Evolutionary conservation across 2,888 invertebrate genomes (phyloP), one percentile per base, ranked within the genome.

Genomic region (Torymus texanus): DNA sequence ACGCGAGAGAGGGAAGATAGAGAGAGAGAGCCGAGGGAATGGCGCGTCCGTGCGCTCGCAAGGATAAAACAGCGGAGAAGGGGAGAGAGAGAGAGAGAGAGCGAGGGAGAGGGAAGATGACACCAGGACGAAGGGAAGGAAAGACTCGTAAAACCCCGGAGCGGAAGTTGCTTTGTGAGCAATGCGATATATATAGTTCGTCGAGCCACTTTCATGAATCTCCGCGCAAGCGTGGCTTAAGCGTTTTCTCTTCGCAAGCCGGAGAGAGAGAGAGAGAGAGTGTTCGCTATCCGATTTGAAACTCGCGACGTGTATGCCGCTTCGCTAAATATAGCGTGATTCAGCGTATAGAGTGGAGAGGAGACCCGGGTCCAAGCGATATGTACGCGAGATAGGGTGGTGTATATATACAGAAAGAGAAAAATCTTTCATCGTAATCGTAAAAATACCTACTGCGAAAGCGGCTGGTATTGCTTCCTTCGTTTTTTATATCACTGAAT

Each of bases 121-220:
- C 78, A 76, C 80, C 79, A 77, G 77, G 74, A 81, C 72, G 78
- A 82, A 79, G 80, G 79, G 82, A 82, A 71, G 82, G 79, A 82
- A 80, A 82, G 76, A 67, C 78, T 84, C 84, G 78, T 84, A 84
- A 84, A 82, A 83, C 78, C 81, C 79, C 67, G 79, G 75, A 75
- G 82, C 83, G 83, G 84, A 84, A 84, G 84, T 84, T 78, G 81
- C 81, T 77, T 77, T 79, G 76, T 74, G 73, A 77, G 79, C 73
- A 79, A 77, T 74, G 74, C 70, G 74, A 77, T 77, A 74, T 76
- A 73, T 73, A 78, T 74, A 78, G 67, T 55, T 62, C 73, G 10
- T 50, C 41, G 78, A 79, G 75, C 66, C 75, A 75, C 79, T 79
- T 79, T 79, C 75, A 79, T 75, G 79, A 79, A 79, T 79, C 79